Evolutionary conservation across 2,797 vertebrate genomes (phyloP), one percentile per base, ranked within the genome.

Genomic region (Coendou prehensilis): DNA sequence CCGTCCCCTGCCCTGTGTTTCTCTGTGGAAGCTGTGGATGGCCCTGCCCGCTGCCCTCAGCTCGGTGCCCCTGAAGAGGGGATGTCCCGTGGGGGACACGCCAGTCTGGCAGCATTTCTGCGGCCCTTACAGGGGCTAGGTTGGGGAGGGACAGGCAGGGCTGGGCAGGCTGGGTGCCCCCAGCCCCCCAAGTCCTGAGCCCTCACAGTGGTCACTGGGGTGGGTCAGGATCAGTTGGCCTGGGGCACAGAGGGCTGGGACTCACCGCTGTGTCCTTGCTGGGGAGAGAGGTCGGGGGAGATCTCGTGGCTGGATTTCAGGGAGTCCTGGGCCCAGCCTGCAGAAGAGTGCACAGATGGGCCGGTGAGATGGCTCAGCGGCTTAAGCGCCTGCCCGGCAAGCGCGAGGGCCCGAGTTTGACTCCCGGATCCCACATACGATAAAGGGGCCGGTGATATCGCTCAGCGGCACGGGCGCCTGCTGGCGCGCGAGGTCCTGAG

Each of bases 301-400:
- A 18, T 26, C 28, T 28, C 2, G 0, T 2, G 7, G 80, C 30
- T 3, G 1, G 61, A 15, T 8, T 83, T n/a, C 0, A 6, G 17
- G 2, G 81, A 1, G 41, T 37, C 1, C 28, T 97, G 96, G 94
- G 97, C 97, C 76, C 93, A 88, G 87, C 98, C 98, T 98, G 80
- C 1, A 54, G 54, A 82, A 67, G 14, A 93, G 80, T 28, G 94
- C 14, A 6, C 6, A 5, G 33, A n/a, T n/a, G n/a, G n/a, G n/a
- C n/a, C n/a, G n/a, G n/a, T n/a, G n/a, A n/a, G n/a, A n/a, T n/a
- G n/a, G n/a, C n/a, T n/a, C n/a, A n/a, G n/a, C n/a, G n/a, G n/a
- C n/a, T n/a, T n/a, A n/a, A n/a, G n/a, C n/a, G n/a, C n/a, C n/a
- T n/a, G n/a, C n/a, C n/a, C n/a, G n/a, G n/a, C n/a, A n/a, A n/a